Evolutionary conservation across 2,797 vertebrate genomes (phyloP), one percentile per base, ranked within the genome.

Genomic region (Sarcophilus harrisii): DNA sequence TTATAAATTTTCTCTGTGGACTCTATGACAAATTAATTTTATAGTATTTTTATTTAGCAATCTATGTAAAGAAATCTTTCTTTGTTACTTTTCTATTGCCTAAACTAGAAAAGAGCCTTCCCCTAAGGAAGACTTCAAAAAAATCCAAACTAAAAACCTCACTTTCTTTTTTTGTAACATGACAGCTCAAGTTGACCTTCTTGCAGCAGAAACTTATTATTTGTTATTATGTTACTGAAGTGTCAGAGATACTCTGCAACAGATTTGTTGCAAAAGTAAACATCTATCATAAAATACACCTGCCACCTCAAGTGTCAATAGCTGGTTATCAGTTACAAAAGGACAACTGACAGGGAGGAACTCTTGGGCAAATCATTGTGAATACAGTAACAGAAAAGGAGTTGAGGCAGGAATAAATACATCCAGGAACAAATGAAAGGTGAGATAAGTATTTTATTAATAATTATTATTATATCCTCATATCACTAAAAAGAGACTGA

Each of bases 51-150:
- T 73, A 73, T 73, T 2, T 73, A 81, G 73, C 38, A 81, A 11
- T 81, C 38, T 24, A 45, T 45, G 45, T 5, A 45, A 18, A 73
- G 9, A 45, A 73, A 38, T 38, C 16, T n/a, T 38, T 81, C 66
- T 81, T 81, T 81, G 73, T 27, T 11, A 58, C 81, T 95, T 95
- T 95, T 92, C 90, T 52, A 38, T 91, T 60, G 2, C 90, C 6
- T 38, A 87, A 91, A 91, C 13, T 94, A 92, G 12, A 21, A 58
- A 60, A 96, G 87, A 95, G n/a, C 91, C 81, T 12, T 91, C 9
- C 54, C 57, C 94, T 73, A 91, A 95, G 57, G 94, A 92, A 16
- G 21, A 3, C 73, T 81, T 81, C 10, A 45, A 81, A 81, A 38
- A 81, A 55, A 55, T 11, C 54, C n/a, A 3, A 81, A 45, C n/a